Evolutionary conservation across 2,888 invertebrate genomes (phyloP).

Genomic region (Eilema griseolum): DNA sequence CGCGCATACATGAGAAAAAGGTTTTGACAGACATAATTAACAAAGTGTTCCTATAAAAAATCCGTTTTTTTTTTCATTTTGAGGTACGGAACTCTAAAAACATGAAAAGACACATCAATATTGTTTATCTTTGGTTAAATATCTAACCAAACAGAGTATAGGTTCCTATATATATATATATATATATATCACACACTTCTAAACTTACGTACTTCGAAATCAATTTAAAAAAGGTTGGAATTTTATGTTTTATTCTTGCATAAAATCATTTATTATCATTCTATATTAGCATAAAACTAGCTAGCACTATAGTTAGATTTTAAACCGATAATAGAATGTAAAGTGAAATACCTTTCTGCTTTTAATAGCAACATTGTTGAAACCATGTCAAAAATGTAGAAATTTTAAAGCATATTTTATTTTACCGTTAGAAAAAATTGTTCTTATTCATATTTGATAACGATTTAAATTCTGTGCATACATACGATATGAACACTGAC

Average conservation of each 20-base stretch:
- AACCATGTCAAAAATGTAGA: neutral
- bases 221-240: neutral
- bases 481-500: no score
- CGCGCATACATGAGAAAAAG: no score
- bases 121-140: no score
- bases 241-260: neutral
- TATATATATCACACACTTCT: no score
- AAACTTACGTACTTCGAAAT: no score
- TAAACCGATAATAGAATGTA: neutral
- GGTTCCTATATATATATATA: no score
- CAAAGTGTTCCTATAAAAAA: no score
- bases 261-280: neutral
- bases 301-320: neutral
- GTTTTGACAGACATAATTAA: no score
- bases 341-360: neutral
- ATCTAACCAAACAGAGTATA: no score
- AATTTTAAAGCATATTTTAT: neutral
- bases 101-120: no score
- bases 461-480: neutral
- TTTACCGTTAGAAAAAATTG: neutral
- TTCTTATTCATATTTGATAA: neutral
- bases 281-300: neutral
- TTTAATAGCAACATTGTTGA: neutral
- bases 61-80: no score
- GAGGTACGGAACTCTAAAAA: no score